Evolutionary conservation across 2,113 vertebrate species (phyloP).

Genomic region (Pithys albifrons): DNA sequence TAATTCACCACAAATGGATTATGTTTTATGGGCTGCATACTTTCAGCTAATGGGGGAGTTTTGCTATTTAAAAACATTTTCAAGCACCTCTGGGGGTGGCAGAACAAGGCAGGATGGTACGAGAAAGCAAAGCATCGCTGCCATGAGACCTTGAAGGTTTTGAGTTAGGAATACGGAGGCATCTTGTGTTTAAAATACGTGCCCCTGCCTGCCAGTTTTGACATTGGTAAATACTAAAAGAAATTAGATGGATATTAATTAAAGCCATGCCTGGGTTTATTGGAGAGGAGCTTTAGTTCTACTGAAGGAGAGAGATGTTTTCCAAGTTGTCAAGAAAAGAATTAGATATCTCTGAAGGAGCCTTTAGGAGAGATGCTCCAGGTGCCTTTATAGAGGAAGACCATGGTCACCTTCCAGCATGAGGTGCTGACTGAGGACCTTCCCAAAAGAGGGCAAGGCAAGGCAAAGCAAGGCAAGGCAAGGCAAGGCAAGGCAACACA

Average conservation of each 20-base stretch:
- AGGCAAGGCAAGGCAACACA: not conserved
- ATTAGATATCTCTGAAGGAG: not conserved
- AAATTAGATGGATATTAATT: conserved; percentile 13
- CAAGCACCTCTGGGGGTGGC: conserved; percentile 37
- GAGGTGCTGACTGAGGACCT: not conserved
- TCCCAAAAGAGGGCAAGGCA: not conserved
- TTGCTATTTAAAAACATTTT: conserved; percentile 53
- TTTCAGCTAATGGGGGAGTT: conserved; percentile 58
- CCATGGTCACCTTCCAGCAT: rapidly evolving
- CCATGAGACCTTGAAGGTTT: not conserved
- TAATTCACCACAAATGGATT: conserved; percentile 67
- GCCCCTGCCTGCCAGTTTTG: not conserved
- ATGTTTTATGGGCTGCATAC: conserved; percentile 54
- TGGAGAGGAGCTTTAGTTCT: not conserved
- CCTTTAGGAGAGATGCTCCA: not conserved
- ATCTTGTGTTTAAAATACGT: not conserved
- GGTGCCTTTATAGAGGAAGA: not conserved
- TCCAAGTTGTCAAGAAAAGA: not conserved
- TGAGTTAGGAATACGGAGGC: not conserved
- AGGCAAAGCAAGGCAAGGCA: not conserved
- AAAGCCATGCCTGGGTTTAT: not conserved
- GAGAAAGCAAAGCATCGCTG: not conserved
- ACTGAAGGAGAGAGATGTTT: not conserved
- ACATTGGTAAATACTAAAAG: not conserved
- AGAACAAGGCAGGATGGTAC: conserved; percentile 14